phyloP scores from a whole-genome alignment of 1,140 invertebrate species.

The Diabrotica undecimpunctata region DNA sequence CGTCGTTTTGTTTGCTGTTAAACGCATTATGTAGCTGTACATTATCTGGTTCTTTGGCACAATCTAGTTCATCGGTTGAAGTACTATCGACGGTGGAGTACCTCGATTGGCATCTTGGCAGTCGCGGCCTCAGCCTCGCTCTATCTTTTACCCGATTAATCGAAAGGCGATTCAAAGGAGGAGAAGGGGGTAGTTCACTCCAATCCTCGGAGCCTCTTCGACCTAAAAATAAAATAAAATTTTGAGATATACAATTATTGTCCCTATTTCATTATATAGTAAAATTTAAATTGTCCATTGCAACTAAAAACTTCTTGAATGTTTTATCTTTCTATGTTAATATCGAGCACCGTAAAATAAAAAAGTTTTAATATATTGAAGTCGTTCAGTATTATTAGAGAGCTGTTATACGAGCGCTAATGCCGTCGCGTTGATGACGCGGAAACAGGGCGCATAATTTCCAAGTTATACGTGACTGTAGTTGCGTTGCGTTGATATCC shows the following conservation, averaged over 20 bases:
- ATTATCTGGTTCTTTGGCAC: slow-evolving; percentile 31
- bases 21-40: slow-evolving; percentile 28
- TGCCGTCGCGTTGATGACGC: too few relatives aligned
- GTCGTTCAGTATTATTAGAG: too few relatives aligned
- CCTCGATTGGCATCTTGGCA: slow-evolving; percentile 63
- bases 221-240: slow-evolving; percentile 9
- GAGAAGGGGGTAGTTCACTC: slow-evolving; percentile 71
- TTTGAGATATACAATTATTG: neutral
- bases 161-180: slow-evolving; percentile 61
- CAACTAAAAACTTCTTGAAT: too few relatives aligned
- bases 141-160: slow-evolving; percentile 75
- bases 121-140: slow-evolving; percentile 59
- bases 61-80: slow-evolving; percentile 58
- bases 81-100: slow-evolving; percentile 65
- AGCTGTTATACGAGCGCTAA: too few relatives aligned
- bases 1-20: slow-evolving; percentile 60
- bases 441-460: too few relatives aligned
- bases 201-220: slow-evolving; percentile 63
- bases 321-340: too few relatives aligned
- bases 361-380: too few relatives aligned
- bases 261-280: too few relatives aligned
- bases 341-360: too few relatives aligned
- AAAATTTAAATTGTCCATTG: too few relatives aligned
- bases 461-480: too few relatives aligned
- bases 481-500: too few relatives aligned